Conservation (phyloP, 2,888 invertebrate genomes). For the Hylaea fasciaria region DNA sequence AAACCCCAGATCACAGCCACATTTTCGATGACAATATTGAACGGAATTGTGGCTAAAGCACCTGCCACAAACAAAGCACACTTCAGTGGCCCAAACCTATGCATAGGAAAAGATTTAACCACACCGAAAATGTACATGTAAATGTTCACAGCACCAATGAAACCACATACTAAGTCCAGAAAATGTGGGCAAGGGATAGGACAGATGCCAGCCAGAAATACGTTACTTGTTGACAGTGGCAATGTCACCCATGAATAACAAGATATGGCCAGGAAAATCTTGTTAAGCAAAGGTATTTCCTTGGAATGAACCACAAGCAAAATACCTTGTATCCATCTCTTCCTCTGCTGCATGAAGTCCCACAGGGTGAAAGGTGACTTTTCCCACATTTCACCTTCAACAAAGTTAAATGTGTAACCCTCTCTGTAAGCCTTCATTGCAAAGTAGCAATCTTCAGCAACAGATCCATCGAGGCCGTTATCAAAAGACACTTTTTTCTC, state of each 20-base stretch:
- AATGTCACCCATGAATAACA: conserved; percentile 98
- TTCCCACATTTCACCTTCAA: conserved; percentile 99
- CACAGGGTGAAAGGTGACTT: conserved; percentile 97
- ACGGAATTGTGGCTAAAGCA: conserved; percentile 95
- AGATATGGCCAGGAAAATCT: conserved; percentile 92
- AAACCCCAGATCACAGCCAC: conserved; percentile 97
- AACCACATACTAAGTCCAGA: conserved; percentile 94
- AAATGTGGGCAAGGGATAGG: conserved; percentile 94
- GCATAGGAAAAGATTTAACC: conserved; percentile 96
- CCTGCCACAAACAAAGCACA: conserved; percentile 93
- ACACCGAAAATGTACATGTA: conserved; percentile 99
- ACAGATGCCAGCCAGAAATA: conserved; percentile 92
- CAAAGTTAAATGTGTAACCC: conserved; percentile 97
- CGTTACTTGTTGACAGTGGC: conserved; percentile 96
- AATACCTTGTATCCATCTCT: conserved; percentile 98
- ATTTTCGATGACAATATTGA: conserved; percentile 97
- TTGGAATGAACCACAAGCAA: conserved; percentile 94
- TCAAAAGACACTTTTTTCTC: conserved; percentile 97
- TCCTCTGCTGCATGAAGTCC: conserved; percentile 98
- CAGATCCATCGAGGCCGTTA: conserved; percentile 97
- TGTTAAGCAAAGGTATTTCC: conserved; percentile 91
- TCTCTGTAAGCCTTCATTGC: conserved; percentile 97
- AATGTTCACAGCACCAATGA: conserved; percentile 96
- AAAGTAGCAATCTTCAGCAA: conserved; percentile 99
- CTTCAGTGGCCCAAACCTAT: conserved; percentile 92